Conservation (phyloP, 2,888 invertebrate genomes). For the Cephus sareptanus region DNA sequence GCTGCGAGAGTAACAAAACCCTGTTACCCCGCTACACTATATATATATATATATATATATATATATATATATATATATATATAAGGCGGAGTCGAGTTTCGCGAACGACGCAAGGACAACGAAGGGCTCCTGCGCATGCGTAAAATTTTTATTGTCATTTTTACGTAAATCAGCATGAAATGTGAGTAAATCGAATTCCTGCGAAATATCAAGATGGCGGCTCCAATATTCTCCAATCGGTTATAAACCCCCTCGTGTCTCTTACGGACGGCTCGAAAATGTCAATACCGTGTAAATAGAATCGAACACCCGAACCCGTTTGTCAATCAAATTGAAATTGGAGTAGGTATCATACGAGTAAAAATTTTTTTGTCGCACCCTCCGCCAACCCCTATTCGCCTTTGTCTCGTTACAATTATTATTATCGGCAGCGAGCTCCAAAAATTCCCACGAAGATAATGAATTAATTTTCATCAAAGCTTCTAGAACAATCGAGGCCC, state of each 20-base stretch:
- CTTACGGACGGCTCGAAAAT: neutral
- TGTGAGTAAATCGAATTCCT: no score
- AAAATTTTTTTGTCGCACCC: neutral
- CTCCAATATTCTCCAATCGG: neutral
- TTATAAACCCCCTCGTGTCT: neutral
- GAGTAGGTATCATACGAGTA: neutral
- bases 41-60: neutral
- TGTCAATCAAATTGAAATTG: neutral
- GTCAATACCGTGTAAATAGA: neutral
- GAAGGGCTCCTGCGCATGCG: neutral
- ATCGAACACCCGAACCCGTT: neutral
- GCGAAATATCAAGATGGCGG: neutral
- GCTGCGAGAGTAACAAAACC: conserved; percentile 23
- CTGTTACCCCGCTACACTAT: neutral
- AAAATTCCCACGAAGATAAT: neutral
- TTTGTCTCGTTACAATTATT: neutral
- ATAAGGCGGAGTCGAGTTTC: neutral
- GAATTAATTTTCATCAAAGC: neutral
- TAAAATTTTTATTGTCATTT: neutral
- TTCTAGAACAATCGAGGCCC: neutral
- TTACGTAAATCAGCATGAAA: neutral
- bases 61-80: neutral
- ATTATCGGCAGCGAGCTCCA: neutral
- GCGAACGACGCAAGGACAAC: neutral
- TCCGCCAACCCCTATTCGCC: neutral